Conservation (phyloP, 1,140 invertebrate species). For the Helicoverpa zea region DNA sequence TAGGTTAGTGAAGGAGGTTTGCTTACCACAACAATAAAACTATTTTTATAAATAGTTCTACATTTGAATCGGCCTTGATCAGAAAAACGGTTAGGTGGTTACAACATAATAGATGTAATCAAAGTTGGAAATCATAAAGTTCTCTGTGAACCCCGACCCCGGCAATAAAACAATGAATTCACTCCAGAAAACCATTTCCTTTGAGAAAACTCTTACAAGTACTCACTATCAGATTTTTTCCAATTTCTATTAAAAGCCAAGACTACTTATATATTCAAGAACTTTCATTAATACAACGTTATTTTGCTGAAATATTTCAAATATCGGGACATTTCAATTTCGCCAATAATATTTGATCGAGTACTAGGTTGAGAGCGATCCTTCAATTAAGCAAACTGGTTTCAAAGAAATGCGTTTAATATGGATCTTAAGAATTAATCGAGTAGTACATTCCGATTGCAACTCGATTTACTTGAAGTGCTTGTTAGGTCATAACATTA, state of each 20-base stretch:
- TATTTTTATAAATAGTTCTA: too few relatives aligned
- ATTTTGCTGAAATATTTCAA: too few relatives aligned
- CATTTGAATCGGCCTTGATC: too few relatives aligned
- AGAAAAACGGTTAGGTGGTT: too few relatives aligned
- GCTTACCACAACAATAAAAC: too few relatives aligned
- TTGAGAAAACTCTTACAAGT: neutral
- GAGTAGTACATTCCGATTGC: neutral
- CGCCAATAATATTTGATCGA: too few relatives aligned
- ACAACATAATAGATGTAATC: neutral
- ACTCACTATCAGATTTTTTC: neutral
- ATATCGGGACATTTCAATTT: too few relatives aligned
- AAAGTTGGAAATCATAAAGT: neutral
- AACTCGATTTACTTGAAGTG: neutral
- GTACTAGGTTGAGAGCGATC: neutral
- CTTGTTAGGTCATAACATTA: slow-evolving; percentile 19
- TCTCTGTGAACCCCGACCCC: neutral
- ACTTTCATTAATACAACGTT: too few relatives aligned
- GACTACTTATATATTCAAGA: too few relatives aligned
- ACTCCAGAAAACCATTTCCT: slow-evolving; percentile 1
- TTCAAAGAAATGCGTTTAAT: too few relatives aligned
- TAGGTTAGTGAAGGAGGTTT: neutral
- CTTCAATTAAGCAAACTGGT: neutral
- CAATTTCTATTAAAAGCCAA: too few relatives aligned
- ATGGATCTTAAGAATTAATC: too few relatives aligned
- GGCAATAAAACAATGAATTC: slow-evolving; percentile 12